phyloP scores from a whole-genome alignment of 2,113 vertebrate species.

The Nycticryphes semicollaris region DNA sequence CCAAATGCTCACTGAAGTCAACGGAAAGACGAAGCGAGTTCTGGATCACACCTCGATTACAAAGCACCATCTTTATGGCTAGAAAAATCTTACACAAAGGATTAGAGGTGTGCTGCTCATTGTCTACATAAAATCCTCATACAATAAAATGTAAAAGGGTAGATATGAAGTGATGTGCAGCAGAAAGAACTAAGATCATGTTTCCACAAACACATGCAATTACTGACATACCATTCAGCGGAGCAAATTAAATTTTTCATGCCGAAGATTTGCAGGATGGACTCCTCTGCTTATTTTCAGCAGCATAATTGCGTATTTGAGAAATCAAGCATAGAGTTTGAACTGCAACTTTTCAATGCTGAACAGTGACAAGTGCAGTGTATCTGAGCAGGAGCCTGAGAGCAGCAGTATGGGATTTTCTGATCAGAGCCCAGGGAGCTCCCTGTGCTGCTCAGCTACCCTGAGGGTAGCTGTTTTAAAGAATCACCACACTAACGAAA shows the following conservation, averaged over 20 bases:
- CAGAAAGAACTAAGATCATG: too few relatives aligned
- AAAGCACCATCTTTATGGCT: neutral
- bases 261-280: neutral
- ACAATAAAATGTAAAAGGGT: neutral
- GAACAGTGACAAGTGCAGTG: neutral
- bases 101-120: neutral
- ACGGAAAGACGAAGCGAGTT: neutral
- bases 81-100: neutral
- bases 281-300: neutral
- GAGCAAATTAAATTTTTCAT: neutral
- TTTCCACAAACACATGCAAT: neutral
- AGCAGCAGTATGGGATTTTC: neutral
- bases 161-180: too few relatives aligned
- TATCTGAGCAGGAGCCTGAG: neutral
- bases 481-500: neutral
- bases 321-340: neutral
- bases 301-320: fast-evolving
- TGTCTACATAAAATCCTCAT: neutral
- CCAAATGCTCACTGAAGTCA: neutral
- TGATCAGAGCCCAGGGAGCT: neutral
- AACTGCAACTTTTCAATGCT: neutral
- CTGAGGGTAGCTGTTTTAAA: neutral
- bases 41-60: neutral
- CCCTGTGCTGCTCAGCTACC: neutral
- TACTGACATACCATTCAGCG: neutral